A percentile compares a stretch with the other conserved stretches of the same genome.
These are phyloP conservation scores for Actinernus sp. DNA, from an alignment of 92 coral and sea anemone genomes.

Conservation along the genomic window DNA sequence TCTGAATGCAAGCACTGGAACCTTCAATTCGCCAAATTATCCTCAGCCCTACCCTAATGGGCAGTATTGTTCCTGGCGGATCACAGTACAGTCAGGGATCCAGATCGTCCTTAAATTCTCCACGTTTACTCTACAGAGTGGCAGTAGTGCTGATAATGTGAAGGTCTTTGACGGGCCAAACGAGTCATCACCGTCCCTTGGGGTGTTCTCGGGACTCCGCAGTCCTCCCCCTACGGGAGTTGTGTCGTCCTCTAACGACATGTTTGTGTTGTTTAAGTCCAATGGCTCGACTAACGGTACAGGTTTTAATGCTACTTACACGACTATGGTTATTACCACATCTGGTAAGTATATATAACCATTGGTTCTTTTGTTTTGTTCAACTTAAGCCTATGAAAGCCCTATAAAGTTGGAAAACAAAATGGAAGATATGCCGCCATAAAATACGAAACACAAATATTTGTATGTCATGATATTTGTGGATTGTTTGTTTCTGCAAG, in stretches of 20 bases:
- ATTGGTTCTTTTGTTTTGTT: too few relatives aligned
- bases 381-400: too few relatives aligned
- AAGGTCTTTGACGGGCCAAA: constrained; percentile 19
- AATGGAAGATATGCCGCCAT: too few relatives aligned
- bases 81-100: constrained; percentile 19
- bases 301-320: constrained; percentile 21
- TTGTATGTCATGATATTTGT: too few relatives aligned
- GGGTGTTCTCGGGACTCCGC: constrained; percentile 23
- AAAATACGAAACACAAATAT: too few relatives aligned
- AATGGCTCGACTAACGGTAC: neutral
- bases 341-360: neutral
- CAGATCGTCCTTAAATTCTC: constrained; percentile 21
- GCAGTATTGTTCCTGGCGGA: constrained; percentile 28
- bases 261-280: constrained; percentile 22
- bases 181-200: constrained; percentile 26
- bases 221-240: constrained; percentile 18
- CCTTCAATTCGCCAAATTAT: constrained; percentile 24
- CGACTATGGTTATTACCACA: neutral
- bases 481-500: too few relatives aligned
- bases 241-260: constrained; percentile 18
- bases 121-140: constrained; percentile 7
- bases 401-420: too few relatives aligned
- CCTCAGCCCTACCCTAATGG: constrained; percentile 24
- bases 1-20: constrained; percentile 9
- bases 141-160: constrained; percentile 6